phyloP scores from a whole-genome alignment of 2,797 vertebrate species.

The Crenuchus spilurus region DNA sequence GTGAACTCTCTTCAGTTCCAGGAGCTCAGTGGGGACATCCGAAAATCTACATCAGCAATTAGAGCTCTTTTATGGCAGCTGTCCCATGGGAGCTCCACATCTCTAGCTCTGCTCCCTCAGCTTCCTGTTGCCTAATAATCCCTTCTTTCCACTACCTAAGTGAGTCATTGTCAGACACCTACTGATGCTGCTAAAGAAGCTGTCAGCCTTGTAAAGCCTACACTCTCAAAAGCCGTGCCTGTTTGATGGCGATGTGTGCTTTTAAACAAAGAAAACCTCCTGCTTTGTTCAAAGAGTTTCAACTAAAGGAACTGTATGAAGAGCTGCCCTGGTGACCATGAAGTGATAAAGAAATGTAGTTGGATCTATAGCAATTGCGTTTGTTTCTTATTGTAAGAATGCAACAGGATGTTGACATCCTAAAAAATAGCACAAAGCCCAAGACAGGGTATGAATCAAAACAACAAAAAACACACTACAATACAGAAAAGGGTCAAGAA shows the following conservation, averaged over 20 bases:
- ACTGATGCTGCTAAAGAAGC: background rate
- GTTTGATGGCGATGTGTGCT: background rate
- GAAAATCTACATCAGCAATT: conserved; percentile 72
- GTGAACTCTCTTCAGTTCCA: conserved; percentile 19
- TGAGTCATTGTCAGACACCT: conserved; percentile 28
- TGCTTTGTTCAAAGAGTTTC: background rate
- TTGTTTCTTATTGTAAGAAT: background rate
- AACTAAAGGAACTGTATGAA: background rate
- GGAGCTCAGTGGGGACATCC: conserved; percentile 59
- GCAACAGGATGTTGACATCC: background rate
- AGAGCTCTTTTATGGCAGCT: conserved; percentile 57
- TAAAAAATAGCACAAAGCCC: no score
- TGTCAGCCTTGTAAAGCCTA: conserved; percentile 15
- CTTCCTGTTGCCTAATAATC: conserved; percentile 34
- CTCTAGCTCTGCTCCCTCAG: conserved; percentile 16
- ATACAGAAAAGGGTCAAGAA: no score
- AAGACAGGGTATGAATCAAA: no score
- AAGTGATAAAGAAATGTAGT: background rate
- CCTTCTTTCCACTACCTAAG: conserved; percentile 27
- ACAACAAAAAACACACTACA: no score
- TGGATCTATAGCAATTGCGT: background rate
- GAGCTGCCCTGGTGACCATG: background rate
- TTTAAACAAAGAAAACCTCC: background rate
- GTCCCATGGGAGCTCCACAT: conserved; percentile 39
- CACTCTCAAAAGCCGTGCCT: background rate